These are phyloP conservation scores for Limosa lapponica DNA, from an alignment of 2,797 vertebrate genomes.

Conservation along the genomic window DNA sequence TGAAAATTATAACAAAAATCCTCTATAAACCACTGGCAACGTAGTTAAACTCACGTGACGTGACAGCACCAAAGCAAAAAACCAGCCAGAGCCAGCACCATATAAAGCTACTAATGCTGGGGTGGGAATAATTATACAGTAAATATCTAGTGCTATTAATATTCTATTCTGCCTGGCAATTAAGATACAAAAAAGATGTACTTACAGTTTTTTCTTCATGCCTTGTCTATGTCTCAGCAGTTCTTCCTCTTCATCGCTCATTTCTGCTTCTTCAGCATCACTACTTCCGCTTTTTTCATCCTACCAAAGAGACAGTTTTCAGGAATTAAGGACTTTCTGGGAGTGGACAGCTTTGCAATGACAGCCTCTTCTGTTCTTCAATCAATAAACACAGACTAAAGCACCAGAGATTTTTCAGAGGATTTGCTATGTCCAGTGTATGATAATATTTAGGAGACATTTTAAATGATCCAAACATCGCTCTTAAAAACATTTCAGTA, in stretches of 20 bases:
- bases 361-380: not conserved
- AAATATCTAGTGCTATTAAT: not conserved
- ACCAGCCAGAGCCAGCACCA: not conserved
- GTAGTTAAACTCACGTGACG: rapidly evolving
- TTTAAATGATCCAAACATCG: not conserved
- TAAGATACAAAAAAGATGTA: not conserved
- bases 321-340: not conserved
- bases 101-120: not conserved
- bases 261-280: slow-evolving; percentile 49
- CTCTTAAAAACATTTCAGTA: not conserved
- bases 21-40: not conserved
- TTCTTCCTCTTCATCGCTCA: slow-evolving; percentile 85
- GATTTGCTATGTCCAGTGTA: not conserved
- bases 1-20: not conserved
- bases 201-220: slow-evolving; percentile 88
- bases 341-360: not conserved
- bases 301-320: slow-evolving; percentile 29
- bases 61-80: not conserved
- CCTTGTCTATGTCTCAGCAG: slow-evolving; percentile 73
- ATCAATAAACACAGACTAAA: not conserved
- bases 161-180: not conserved
- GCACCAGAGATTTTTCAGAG: not conserved
- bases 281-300: slow-evolving; percentile 73
- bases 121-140: not conserved
- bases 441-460: not conserved